phyloP scores from a whole-genome alignment of 2,113 vertebrate genomes.

The Alligator mississippiensis region DNA sequence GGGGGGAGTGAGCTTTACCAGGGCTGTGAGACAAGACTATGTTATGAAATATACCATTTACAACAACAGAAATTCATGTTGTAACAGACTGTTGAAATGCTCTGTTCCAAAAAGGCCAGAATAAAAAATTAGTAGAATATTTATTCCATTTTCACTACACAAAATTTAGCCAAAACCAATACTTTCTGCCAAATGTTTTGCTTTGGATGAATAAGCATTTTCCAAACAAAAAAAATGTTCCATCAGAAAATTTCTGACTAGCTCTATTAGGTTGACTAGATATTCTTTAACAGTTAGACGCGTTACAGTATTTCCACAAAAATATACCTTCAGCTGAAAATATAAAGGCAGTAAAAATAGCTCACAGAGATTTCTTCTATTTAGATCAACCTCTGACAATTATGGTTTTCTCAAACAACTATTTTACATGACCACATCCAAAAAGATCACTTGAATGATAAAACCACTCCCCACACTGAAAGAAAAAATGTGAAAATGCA shows the following conservation, averaged over 20 bases:
- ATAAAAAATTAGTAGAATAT: not conserved
- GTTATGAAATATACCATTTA: not conserved
- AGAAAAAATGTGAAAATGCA: not conserved
- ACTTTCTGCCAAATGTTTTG: not conserved
- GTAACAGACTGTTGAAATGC: not conserved
- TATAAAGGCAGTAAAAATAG: not conserved
- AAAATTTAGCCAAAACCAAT: not conserved
- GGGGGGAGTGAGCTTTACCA: not conserved
- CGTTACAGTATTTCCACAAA: not conserved
- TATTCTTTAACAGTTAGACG: not conserved
- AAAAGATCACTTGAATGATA: not conserved
- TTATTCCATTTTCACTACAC: not conserved
- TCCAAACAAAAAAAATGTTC: not conserved
- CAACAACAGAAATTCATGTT: not conserved
- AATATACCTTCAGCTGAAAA: not conserved
- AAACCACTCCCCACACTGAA: not conserved
- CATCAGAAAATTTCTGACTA: not conserved
- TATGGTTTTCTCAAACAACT: not conserved
- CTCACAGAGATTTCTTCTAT: not conserved
- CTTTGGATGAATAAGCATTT: not conserved
- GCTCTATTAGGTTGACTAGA: not conserved
- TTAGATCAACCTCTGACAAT: not conserved
- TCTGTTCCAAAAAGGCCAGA: not conserved
- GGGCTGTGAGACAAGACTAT: accelerated
- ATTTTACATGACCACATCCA: not conserved